Conservation (phyloP, 2,888 invertebrate genomes). For the Leptinotarsa peninsularis region DNA sequence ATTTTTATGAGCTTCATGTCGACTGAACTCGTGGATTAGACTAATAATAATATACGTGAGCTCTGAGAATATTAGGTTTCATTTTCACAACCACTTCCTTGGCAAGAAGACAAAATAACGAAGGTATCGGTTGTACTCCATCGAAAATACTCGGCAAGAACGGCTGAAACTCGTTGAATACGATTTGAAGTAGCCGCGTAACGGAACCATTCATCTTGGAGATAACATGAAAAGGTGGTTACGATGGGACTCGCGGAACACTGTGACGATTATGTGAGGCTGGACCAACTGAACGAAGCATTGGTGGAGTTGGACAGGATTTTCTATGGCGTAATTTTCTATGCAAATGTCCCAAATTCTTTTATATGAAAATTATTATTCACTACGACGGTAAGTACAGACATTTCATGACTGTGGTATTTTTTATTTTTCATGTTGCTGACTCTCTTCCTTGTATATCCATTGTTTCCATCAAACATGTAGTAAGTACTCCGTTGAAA, state of each 20-base stretch:
- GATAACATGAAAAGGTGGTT: conserved; percentile 25
- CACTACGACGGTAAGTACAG: too few species aligned
- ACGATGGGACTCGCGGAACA: conserved; percentile 3
- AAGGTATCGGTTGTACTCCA: conserved; percentile 7
- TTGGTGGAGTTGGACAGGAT: background rate
- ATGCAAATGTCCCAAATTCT: background rate
- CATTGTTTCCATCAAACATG: too few species aligned
- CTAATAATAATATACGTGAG: too few species aligned
- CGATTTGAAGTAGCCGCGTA: conserved; percentile 24
- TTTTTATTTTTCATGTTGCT: too few species aligned
- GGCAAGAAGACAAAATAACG: background rate
- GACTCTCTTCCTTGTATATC: too few species aligned
- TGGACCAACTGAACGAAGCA: background rate
- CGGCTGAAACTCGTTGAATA: conserved; percentile 18
- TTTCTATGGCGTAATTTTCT: background rate
- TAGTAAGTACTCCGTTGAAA: too few species aligned
- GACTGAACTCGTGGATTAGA: too few species aligned
- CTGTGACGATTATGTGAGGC: conserved; percentile 4
- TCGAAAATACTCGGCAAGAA: conserved; percentile 3
- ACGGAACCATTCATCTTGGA: conserved; percentile 21
- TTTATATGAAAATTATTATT: too few species aligned
- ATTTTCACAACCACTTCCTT: background rate
- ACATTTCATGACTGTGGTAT: too few species aligned
- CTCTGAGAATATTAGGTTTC: background rate
- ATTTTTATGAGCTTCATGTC: too few species aligned